Evolutionary conservation across 2,888 invertebrate species (phyloP).

Genomic region (Pocota personata): DNA sequence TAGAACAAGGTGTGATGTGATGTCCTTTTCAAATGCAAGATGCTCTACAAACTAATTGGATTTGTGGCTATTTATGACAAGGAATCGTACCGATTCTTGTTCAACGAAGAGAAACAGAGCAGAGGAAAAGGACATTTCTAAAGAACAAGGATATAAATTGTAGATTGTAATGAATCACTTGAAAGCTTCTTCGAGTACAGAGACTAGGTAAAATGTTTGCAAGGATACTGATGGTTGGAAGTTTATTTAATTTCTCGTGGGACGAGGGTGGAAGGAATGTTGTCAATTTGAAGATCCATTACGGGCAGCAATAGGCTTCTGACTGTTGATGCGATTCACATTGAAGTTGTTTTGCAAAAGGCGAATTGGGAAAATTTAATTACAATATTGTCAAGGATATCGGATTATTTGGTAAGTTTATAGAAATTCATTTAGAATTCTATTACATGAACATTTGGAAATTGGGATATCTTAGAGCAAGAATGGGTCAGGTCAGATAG

Average conservation of each 20-base stretch:
- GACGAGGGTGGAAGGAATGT: neutral
- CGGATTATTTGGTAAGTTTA: constrained; percentile 8
- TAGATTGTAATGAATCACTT: constrained; percentile 46
- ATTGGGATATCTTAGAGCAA: neutral
- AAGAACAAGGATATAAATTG: constrained; percentile 10
- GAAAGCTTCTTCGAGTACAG: neutral
- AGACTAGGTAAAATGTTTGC: neutral
- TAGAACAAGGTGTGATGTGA: constrained; percentile 51
- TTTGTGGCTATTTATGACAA: constrained; percentile 41
- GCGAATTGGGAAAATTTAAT: constrained; percentile 22
- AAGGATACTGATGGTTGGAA: constrained; percentile 6
- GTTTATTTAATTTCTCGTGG: constrained; percentile 5
- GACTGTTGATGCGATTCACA: neutral
- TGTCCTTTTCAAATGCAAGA: constrained; percentile 21
- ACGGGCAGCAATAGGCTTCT: neutral
- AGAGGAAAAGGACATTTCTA: constrained; percentile 8
- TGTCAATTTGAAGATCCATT: constrained; percentile 35
- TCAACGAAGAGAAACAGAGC: neutral
- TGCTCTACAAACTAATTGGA: constrained; percentile 41
- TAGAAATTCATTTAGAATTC: constrained; percentile 13
- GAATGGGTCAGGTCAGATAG: neutral
- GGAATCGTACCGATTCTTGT: constrained; percentile 31
- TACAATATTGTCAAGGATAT: constrained; percentile 24
- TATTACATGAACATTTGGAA: neutral
- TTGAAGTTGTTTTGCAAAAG: neutral